A percentile compares a stretch with the other conserved stretches of the same genome.
Conservation (phyloP, 64 coral and sea anemone genomes). For the Stichodactyla helianthus region DNA sequence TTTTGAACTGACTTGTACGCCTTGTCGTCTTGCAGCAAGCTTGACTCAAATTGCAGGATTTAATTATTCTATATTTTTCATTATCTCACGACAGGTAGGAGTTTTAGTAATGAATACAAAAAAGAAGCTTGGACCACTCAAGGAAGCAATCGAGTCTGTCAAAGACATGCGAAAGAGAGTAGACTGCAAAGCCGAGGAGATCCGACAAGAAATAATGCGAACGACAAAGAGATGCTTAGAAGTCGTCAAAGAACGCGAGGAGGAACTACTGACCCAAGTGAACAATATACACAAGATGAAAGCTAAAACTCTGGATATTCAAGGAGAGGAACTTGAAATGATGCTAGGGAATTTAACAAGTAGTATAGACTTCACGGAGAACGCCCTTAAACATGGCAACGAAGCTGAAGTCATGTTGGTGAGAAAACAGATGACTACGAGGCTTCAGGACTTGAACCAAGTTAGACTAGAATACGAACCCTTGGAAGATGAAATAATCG, state of each 20-base stretch:
- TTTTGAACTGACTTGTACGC: no score
- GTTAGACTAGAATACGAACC: conserved; percentile 68
- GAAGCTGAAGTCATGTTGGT: conserved; percentile 96
- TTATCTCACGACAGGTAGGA: conserved; percentile 46
- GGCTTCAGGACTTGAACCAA: conserved; percentile 75
- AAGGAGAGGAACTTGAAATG: conserved; percentile 54
- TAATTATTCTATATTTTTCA: background rate
- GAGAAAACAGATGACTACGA: conserved; percentile 88
- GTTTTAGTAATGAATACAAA: conserved; percentile 91
- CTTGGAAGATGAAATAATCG: conserved; percentile 86
- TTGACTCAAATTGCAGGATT: no score
- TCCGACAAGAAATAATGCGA: conserved; percentile 67
- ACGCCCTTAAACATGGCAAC: conserved; percentile 80
- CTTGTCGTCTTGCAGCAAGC: no score
- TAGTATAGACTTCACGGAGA: conserved; percentile 92
- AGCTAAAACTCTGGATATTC: conserved; percentile 77
- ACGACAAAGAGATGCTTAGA: conserved; percentile 44
- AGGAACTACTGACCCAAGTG: conserved; percentile 73
- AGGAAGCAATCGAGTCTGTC: conserved; percentile 75
- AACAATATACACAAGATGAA: conserved; percentile 86
- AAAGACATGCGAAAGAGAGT: conserved; percentile 62
- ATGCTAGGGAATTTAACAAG: conserved; percentile 84
- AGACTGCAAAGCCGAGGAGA: conserved; percentile 62
- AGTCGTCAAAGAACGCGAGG: conserved; percentile 80
- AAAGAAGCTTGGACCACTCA: conserved; percentile 62